Base-by-base conservation (phyloP, 2,888 invertebrate genomes). In the Allolobophora icterica region DNA sequence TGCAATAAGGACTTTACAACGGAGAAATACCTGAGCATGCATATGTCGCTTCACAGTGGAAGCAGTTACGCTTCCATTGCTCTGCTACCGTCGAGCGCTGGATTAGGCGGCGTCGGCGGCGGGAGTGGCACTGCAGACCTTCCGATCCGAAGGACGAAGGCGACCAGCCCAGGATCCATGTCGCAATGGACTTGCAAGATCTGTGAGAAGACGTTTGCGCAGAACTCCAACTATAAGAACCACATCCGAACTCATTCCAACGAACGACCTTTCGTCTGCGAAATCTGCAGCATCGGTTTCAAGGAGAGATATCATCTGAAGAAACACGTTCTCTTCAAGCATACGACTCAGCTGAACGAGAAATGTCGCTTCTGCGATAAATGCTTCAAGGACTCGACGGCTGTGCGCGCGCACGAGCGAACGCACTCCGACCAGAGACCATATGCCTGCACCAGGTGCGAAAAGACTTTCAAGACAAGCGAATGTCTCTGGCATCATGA, bases 401-500 rank as follows among this genome's bases (percentile, higher is more conserved):
- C 93, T 21, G 93, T 93, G 34, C 90, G 93, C 24, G 93, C 93
- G n/a, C 93, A 93, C 91, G 93, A 93, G 91, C 87, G 93, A n/a
- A 93, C 93, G 84, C 93, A 93, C 91, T 93, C 93, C 19, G 93
- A 93, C 91, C 92, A 91, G 52, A 90, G 93, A n/a, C 93, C 93
- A 4, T 93, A 93, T 91, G 89, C 91, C 35, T 93, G 93, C 84
- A 90, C 91, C 21, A 83, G 92, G n/a, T 93, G 93, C 90, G 91
- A 91, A 71, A 93, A 93, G 90, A 91, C 93, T 33, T 93, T 93
- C 92, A 93, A 93, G 91, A 93, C 93, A 35, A 93, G 92, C 91
- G 93, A 93, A 89, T 93, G 93, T 91, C 92, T 93, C 30, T 93
- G 93, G 93, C 93, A 93, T 71, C 93, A 93, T 90, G 93, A 93